Evolutionary conservation across 2,888 invertebrate genomes (phyloP), one percentile per base, ranked within the genome.

Genomic region (Aporophyla lueneburgensis): DNA sequence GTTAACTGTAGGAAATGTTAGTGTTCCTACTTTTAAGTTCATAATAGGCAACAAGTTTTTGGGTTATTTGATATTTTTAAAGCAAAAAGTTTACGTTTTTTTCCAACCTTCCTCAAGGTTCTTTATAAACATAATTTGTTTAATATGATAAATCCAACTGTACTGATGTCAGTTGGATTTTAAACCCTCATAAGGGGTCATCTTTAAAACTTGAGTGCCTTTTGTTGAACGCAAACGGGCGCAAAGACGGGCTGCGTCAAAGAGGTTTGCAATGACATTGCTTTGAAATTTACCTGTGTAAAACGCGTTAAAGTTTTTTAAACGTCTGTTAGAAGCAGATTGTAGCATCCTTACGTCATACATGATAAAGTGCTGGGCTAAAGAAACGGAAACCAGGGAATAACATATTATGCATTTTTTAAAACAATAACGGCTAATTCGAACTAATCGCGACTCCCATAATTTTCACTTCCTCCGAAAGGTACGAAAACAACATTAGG

Each of bases 101-200:
- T 51, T 43, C 2, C 5, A 21, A 21, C 24, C 21, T 16, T 5
- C 7, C 1, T 5, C 33, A 66, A 5, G 12, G 7, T 24, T 54
- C 12, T 33, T 24, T 21, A 33, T 59, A 21, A 24, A 9, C 40
- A 24, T 27, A 16, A 66, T 67, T 46, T 33, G 21, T 46, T 59
- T 16, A 21, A 33, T 51, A 51, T 16, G 33, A 53, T 16, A n/a
- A 65, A 46, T 46, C 43, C 43, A 10, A 46, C 43, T 46, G 43
- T 14, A 46, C 33, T 54, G 21, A 19, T 10, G 19, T 5, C 40
- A 9, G 33, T 46, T 56, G 53, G 10, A 9, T 71, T 81, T 49
- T 12, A 24, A 71, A 69, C 62, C 49, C 53, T 59, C 61, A 83
- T 81, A 68, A 43, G 73, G 82, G 71, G 56, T 81, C 66, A 81